Conservation (phyloP, 2,113 vertebrate genomes). For the Ceyx melanurus region DNA sequence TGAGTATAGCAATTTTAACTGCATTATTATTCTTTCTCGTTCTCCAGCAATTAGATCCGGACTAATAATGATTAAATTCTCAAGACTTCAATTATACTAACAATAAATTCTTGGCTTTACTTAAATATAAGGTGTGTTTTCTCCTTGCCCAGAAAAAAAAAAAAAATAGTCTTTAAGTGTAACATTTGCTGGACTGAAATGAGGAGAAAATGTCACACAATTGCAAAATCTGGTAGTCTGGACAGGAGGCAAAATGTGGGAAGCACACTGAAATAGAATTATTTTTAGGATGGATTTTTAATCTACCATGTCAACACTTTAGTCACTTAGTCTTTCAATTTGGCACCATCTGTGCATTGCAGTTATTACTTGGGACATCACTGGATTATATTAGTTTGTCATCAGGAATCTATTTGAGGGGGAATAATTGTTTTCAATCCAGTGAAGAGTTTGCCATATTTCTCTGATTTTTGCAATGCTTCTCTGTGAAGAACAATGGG, state of each 20-base stretch:
- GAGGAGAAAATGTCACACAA: not conserved
- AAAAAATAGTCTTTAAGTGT: not conserved
- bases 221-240: not conserved
- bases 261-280: not conserved
- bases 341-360: constrained; percentile 31
- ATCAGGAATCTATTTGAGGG: constrained; percentile 17
- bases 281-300: constrained; percentile 42
- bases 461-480: constrained; percentile 21
- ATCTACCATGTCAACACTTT: not conserved
- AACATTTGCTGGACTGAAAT: not conserved
- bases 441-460: not conserved
- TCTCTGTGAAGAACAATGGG: constrained; percentile 27
- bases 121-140: not conserved
- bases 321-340: constrained; percentile 48
- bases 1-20: not conserved
- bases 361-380: constrained; percentile 23
- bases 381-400: constrained; percentile 30
- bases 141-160: not conserved
- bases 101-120: not conserved
- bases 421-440: constrained; percentile 18
- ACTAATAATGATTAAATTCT: not conserved
- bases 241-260: not conserved
- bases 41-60: not conserved
- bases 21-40: not conserved
- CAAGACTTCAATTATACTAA: not conserved